These are phyloP conservation scores for Drosophila baimaii DNA, from an alignment of 1,140 invertebrate species.

Conservation along the genomic window DNA sequence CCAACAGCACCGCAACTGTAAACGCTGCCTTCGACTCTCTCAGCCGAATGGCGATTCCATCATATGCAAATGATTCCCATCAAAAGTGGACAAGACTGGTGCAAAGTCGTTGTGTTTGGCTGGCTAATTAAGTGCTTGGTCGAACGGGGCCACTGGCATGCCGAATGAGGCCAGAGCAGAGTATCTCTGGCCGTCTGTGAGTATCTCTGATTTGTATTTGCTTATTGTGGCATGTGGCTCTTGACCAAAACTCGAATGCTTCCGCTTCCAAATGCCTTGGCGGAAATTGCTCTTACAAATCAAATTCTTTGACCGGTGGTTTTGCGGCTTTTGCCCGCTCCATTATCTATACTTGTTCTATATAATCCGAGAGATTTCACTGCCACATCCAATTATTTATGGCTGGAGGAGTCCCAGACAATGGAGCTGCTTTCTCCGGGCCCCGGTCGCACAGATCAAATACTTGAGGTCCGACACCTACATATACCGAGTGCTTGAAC, in stretches of 20 bases:
- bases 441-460: constrained; percentile 27
- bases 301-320: constrained; percentile 29
- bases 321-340: constrained; percentile 24
- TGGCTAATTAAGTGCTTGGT: constrained; percentile 38
- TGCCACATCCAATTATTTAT: constrained; percentile 31
- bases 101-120: constrained; percentile 14
- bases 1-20: constrained; percentile 5
- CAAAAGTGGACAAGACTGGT: constrained; percentile 33
- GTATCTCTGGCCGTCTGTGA: constrained; percentile 1
- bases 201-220: constrained; percentile 30
- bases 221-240: constrained; percentile 36
- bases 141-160: constrained; percentile 23
- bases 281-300: constrained; percentile 56
- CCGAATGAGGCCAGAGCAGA: constrained; percentile 23
- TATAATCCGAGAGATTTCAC: constrained; percentile 30
- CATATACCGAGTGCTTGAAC: constrained; percentile 44
- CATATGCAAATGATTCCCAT: constrained; percentile 42
- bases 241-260: constrained; percentile 33
- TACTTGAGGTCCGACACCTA: constrained; percentile 35
- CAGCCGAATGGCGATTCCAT: constrained; percentile 1
- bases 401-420: constrained; percentile 12
- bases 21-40: not conserved
- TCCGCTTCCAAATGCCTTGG: constrained; percentile 32
- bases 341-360: constrained; percentile 24
- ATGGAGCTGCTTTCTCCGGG: constrained; percentile 28